Evolutionary conservation across 1,140 invertebrate genomes (phyloP).

Genomic region (Cherax quadricarinatus): DNA sequence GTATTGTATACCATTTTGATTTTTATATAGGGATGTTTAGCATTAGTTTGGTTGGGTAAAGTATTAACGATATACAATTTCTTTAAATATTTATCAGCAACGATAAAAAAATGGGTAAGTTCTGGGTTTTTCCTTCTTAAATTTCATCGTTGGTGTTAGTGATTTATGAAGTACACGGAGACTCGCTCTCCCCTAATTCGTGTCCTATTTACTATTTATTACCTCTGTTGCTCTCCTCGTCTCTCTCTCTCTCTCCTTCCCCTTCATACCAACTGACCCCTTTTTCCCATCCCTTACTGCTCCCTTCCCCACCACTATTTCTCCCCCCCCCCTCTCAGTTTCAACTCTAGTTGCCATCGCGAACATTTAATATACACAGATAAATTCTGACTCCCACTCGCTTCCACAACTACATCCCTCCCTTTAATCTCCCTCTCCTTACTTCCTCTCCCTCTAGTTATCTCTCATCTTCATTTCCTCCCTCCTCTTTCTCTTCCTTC

Average conservation of each 20-base stretch:
- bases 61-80: too few relatives aligned
- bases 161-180: too few relatives aligned
- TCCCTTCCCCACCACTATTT: neutral
- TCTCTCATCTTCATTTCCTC: too few relatives aligned
- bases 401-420: neutral
- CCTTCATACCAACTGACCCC: neutral
- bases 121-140: too few relatives aligned
- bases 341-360: neutral
- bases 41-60: too few relatives aligned
- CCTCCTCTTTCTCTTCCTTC: neutral
- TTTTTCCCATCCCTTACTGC: neutral
- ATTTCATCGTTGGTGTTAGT: too few relatives aligned
- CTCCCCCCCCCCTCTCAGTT: neutral
- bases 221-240: constrained; percentile 3
- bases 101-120: too few relatives aligned
- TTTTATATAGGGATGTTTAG: too few relatives aligned
- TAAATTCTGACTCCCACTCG: neutral
- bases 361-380: neutral
- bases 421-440: constrained; percentile 11
- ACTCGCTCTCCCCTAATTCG: too few relatives aligned
- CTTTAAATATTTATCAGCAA: too few relatives aligned
- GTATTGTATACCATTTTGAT: too few relatives aligned
- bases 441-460: neutral
- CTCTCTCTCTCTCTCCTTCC: constrained; percentile 17
- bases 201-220: too few relatives aligned